Base-by-base conservation (phyloP, 2,797 vertebrate species). In the Chelidonichthys spinosus region DNA sequence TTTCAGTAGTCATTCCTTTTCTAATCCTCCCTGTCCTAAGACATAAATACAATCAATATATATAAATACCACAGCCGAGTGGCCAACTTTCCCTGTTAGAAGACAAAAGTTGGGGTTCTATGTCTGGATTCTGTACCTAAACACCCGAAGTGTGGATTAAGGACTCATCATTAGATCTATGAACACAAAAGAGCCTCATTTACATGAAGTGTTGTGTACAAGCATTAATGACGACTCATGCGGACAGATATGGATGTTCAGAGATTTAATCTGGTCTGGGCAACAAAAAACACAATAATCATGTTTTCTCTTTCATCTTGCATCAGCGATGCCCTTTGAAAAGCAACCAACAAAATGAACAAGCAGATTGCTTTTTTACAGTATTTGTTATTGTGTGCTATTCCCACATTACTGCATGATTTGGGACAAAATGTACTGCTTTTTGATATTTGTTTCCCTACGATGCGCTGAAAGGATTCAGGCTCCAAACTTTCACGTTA, bases 11-110 rank as follows among this genome's bases (percentile, higher is more conserved):
- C 17, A 5, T 35, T 75, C 35, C 49, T 35, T 10, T 35, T 72
- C 53, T 72, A 35, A 18, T 55, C 47, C 43, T 56, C 47, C 64
- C 49, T 36, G 25, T 49, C 35, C 59, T 43, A 69, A 81, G 65
- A 65, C 54, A 81, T 72, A 53, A 63, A 37, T 25, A 25, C 25
- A 25, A 25, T 25, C 25, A 25, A 25, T 25, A 25, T 25, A 25
- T 25, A 25, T 25, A 73, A 64, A 65, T 65, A 65, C 11, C 37
- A 37, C 55, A 58, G 55, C 43, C 14, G 49, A 69, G 53, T 60
- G 59, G 39, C 32, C 44, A 81, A 43, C 46, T 49, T 65, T 18
- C 11, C 25, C 67, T 65, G 37, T 60, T 47, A 35, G 49, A 56
- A 32, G 47, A 66, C 55, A 69, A 62, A 64, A 65, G 53, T 46